These are phyloP conservation scores for Drosophila arawakana DNA, from an alignment of 1,140 invertebrate genomes.

Conservation along the genomic window DNA sequence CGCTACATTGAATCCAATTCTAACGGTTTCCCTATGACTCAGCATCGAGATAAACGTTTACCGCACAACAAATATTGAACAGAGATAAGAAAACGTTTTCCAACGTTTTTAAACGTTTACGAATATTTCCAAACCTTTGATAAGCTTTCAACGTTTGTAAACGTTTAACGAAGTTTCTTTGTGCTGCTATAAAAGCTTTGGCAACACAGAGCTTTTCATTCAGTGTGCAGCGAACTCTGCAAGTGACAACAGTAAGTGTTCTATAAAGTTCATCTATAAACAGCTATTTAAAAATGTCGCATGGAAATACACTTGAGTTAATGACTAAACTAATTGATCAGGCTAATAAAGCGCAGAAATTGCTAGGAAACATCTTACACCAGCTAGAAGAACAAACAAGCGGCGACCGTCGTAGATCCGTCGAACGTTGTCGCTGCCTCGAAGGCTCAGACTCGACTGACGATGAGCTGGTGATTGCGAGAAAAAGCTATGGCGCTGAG, in stretches of 20 bases:
- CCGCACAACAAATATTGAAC: not conserved
- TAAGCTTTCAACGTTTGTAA: slow-evolving; percentile 15
- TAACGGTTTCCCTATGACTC: slow-evolving; percentile 18
- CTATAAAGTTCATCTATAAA: not conserved
- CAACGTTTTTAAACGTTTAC: slow-evolving; percentile 33
- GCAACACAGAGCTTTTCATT: not conserved
- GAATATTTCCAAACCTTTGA: slow-evolving; percentile 31
- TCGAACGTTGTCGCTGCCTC: not conserved
- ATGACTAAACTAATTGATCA: slow-evolving; percentile 16
- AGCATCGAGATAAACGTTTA: slow-evolving; percentile 29
- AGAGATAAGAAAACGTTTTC: slow-evolving; percentile 22
- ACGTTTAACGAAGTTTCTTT: slow-evolving; percentile 22
- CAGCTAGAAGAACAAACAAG: not conserved
- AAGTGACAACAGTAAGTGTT: slow-evolving; percentile 2
- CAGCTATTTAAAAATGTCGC: not conserved
- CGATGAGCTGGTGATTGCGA: not conserved
- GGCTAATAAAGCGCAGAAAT: slow-evolving; percentile 5
- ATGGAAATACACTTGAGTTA: not conserved
- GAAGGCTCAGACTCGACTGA: not conserved
- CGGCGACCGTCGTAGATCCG: not conserved
- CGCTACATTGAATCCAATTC: slow-evolving; percentile 25
- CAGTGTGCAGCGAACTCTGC: slow-evolving; percentile 19
- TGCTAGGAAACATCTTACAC: slow-evolving; percentile 15
- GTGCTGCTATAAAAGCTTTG: slow-evolving; percentile 36
- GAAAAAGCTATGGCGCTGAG: not conserved